phyloP scores from a whole-genome alignment of 1,140 invertebrate genomes.

The Hylyphantes graminicola region DNA sequence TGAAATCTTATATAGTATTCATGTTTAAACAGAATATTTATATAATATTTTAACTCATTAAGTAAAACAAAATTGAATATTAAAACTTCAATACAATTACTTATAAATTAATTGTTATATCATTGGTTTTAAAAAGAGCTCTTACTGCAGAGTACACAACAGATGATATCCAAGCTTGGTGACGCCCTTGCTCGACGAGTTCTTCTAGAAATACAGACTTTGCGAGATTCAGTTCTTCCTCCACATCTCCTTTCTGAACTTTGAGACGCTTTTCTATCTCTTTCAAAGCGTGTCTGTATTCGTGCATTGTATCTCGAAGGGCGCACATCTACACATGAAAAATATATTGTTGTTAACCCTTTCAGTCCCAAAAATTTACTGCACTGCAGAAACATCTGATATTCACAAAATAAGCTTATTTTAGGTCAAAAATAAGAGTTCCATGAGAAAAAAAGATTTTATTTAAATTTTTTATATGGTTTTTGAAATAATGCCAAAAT shows the following conservation, averaged over 20 bases:
- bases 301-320: slow-evolving; percentile 73
- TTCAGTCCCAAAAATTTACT: too few relatives aligned
- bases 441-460: too few relatives aligned
- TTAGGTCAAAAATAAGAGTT: too few relatives aligned
- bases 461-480: too few relatives aligned
- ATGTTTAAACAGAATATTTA: neutral
- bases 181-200: slow-evolving; percentile 72
- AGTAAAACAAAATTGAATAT: neutral
- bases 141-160: slow-evolving; percentile 72
- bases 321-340: slow-evolving; percentile 66
- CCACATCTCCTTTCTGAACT: slow-evolving; percentile 65
- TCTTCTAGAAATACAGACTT: slow-evolving; percentile 73
- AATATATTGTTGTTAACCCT: too few relatives aligned
- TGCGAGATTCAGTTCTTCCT: slow-evolving; percentile 70
- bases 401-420: too few relatives aligned
- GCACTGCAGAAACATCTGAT: too few relatives aligned
- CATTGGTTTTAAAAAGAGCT: slow-evolving; percentile 19
- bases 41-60: neutral
- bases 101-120: neutral
- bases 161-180: slow-evolving; percentile 76
- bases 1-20: neutral
- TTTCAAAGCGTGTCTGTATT: slow-evolving; percentile 72
- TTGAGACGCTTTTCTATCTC: slow-evolving; percentile 68
- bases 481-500: too few relatives aligned
- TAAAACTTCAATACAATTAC: neutral